These are phyloP conservation scores for Larimichthys polyactis DNA, from an alignment of 2,113 vertebrate genomes.

Conservation along the genomic window DNA sequence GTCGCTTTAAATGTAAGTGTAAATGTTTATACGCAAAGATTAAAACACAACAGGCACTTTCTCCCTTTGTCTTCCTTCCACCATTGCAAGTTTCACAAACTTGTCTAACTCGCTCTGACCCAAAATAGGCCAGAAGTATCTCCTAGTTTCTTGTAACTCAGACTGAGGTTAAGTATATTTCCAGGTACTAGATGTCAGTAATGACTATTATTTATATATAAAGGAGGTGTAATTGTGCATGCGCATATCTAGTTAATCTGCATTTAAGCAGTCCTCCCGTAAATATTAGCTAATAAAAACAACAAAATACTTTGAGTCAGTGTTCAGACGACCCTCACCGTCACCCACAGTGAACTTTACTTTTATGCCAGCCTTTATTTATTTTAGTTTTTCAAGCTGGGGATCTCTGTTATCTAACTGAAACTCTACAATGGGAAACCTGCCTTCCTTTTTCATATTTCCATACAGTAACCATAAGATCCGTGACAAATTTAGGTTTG, in stretches of 20 bases:
- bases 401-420: neutral
- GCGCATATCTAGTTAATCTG: neutral
- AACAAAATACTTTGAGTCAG: neutral
- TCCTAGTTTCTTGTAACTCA: slow-evolving; percentile 33
- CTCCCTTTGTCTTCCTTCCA: neutral
- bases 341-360: neutral
- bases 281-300: neutral
- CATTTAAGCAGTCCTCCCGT: neutral
- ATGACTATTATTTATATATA: too few relatives aligned
- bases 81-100: slow-evolving; percentile 1
- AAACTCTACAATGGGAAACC: neutral
- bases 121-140: slow-evolving; percentile 18
- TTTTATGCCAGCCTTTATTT: neutral
- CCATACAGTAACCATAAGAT: neutral
- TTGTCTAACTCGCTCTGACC: neutral
- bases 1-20: too few relatives aligned
- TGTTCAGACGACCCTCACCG: neutral
- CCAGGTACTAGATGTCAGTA: neutral
- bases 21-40: neutral
- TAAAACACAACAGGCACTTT: neutral
- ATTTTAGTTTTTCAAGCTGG: neutral
- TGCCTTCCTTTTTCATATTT: slow-evolving; percentile 10
- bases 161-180: neutral
- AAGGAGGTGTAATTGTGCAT: neutral
- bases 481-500: neutral